phyloP scores from a whole-genome alignment of 2,888 invertebrate species.

The Acleris holmiana region DNA sequence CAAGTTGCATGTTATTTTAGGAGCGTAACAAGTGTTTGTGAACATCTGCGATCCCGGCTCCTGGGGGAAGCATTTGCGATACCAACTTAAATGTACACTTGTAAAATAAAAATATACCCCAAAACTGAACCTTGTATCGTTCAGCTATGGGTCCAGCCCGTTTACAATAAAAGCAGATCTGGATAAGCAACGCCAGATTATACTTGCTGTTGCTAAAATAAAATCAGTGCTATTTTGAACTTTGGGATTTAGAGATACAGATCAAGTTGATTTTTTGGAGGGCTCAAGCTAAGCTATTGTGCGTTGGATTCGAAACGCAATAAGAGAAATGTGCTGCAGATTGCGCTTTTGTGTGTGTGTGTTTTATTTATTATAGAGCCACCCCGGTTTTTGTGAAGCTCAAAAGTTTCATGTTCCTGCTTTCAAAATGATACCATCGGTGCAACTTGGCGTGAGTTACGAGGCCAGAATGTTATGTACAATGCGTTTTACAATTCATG shows the following conservation, averaged over 20 bases:
- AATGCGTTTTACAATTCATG: no score
- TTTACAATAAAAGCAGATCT: conserved; percentile 6
- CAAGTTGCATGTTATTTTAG: conserved; percentile 41
- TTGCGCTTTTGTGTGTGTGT: conserved; percentile 26
- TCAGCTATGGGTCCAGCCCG: background rate
- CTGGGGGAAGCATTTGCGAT: conserved; percentile 46
- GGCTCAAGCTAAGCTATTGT: conserved; percentile 19
- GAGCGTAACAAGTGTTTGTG: conserved; percentile 61
- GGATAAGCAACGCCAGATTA: conserved; percentile 13
- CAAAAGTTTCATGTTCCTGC: conserved; percentile 15
- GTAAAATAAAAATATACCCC: background rate
- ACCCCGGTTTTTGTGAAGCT: conserved; percentile 25
- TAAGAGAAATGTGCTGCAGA: conserved; percentile 38
- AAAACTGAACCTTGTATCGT: conserved; percentile 6
- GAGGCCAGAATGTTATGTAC: no score
- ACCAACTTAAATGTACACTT: conserved; percentile 38
- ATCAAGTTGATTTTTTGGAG: background rate
- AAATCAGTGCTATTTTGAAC: conserved; percentile 13
- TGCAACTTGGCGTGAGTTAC: no score
- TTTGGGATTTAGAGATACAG: background rate
- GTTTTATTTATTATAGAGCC: conserved; percentile 33
- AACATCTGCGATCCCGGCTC: conserved; percentile 61
- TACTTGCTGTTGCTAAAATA: conserved; percentile 10
- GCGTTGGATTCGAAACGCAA: conserved; percentile 36
- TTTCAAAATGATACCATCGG: conserved; percentile 17